These are phyloP conservation scores for Mesochorus sp. DNA, from an alignment of 2,888 invertebrate genomes.

Conservation along the genomic window DNA sequence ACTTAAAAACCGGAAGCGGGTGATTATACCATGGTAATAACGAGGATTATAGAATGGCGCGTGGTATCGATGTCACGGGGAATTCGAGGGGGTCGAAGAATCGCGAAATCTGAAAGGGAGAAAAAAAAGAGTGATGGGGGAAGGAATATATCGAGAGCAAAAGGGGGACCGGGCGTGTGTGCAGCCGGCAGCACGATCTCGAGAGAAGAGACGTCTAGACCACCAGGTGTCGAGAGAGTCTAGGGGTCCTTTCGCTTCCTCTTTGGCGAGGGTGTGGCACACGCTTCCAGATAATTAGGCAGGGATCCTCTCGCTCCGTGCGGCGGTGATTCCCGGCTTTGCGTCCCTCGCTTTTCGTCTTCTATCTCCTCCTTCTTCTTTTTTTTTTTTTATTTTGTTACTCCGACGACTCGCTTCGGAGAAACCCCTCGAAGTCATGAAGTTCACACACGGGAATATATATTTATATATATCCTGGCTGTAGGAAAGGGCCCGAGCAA, in stretches of 20 bases:
- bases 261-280: slow-evolving; percentile 68
- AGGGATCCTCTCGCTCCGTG: slow-evolving; percentile 66
- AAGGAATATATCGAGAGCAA: slow-evolving; percentile 44
- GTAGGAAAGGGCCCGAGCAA: not conserved
- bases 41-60: slow-evolving; percentile 7
- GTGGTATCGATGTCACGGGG: slow-evolving; percentile 48
- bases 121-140: not conserved
- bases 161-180: slow-evolving; percentile 42
- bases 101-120: slow-evolving; percentile 48
- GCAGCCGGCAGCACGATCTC: slow-evolving; percentile 56
- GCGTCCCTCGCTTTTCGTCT: slow-evolving; percentile 33
- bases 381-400: slow-evolving; percentile 48
- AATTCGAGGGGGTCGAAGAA: slow-evolving; percentile 37
- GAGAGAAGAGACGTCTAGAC: slow-evolving; percentile 69
- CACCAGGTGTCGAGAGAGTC: slow-evolving; percentile 71
- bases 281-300: slow-evolving; percentile 74
- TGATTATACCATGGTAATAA: slow-evolving; percentile 21
- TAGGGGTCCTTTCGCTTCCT: slow-evolving; percentile 60
- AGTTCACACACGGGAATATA: slow-evolving; percentile 54
- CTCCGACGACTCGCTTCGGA: slow-evolving; percentile 31
- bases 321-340: slow-evolving; percentile 49
- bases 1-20: slow-evolving; percentile 30
- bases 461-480: not conserved
- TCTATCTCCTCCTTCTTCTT: slow-evolving; percentile 39
- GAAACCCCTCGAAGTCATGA: slow-evolving; percentile 65